These are phyloP conservation scores for Microtus oregoni DNA, from an alignment of 2,113 vertebrate genomes.

Conservation along the genomic window DNA sequence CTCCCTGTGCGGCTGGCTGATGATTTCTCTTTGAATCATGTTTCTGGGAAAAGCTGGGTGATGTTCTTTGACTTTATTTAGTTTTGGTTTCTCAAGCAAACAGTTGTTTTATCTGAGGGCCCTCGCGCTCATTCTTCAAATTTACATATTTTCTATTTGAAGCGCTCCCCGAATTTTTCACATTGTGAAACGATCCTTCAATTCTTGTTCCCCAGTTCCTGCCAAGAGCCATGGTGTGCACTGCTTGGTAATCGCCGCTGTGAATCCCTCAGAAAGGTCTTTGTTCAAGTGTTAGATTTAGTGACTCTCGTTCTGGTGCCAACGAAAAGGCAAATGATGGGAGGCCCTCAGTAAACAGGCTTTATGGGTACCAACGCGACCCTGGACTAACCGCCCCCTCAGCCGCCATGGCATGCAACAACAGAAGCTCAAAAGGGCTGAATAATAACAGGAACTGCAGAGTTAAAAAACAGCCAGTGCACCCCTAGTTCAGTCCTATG, in stretches of 20 bases:
- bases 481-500: background rate
- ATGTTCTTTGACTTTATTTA: conserved; percentile 45
- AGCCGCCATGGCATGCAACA: conserved; percentile 54
- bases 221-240: conserved; percentile 76
- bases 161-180: conserved; percentile 63
- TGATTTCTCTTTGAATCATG: conserved; percentile 40
- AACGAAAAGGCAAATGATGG: conserved; percentile 80
- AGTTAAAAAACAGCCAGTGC: conserved; percentile 64
- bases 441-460: conserved; percentile 75
- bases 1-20: background rate
- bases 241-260: conserved; percentile 71
- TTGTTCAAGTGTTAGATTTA: conserved; percentile 81
- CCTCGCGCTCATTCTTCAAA: background rate
- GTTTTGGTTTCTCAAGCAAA: conserved; percentile 60
- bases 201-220: conserved; percentile 78
- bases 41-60: background rate
- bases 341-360: conserved; percentile 71
- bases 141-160: conserved; percentile 75
- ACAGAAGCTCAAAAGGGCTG: conserved; percentile 68
- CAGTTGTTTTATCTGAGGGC: conserved; percentile 53
- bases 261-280: conserved; percentile 70
- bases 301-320: conserved; percentile 72
- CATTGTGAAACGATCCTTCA: conserved; percentile 72
- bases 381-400: conserved; percentile 70
- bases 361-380: conserved; percentile 46